A percentile compares a stretch with the other conserved stretches of the same genome.
Conservation (phyloP, 2,888 invertebrate genomes). For the Conchocele bisecta region DNA sequence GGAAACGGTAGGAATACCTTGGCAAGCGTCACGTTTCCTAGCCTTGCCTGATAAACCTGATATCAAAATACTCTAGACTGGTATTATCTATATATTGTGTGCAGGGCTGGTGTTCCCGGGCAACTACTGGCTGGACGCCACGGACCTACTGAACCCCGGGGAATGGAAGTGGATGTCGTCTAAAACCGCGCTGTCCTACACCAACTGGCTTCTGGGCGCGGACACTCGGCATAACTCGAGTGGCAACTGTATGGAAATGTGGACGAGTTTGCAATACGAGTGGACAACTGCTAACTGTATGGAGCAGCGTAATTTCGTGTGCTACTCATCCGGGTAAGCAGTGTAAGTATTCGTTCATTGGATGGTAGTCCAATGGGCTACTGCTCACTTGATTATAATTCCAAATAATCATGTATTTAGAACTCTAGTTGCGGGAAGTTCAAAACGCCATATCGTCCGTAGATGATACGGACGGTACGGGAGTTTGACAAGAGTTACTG, state of each 20-base stretch:
- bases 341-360: slow-evolving; percentile 51
- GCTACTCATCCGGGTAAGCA: slow-evolving; percentile 45
- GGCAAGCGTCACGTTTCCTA: too few relatives aligned
- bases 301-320: slow-evolving; percentile 35
- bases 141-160: slow-evolving; percentile 25
- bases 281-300: slow-evolving; percentile 29
- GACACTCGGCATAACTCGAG: neutral
- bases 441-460: too few relatives aligned
- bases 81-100: too few relatives aligned
- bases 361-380: too few relatives aligned
- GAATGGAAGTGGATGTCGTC: slow-evolving; percentile 20
- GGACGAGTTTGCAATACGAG: slow-evolving; percentile 2
- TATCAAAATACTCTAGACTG: too few relatives aligned
- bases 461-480: too few relatives aligned
- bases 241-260: slow-evolving; percentile 26
- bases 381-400: too few relatives aligned
- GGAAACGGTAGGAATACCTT: too few relatives aligned
- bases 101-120: slow-evolving; percentile 13
- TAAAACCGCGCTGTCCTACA: neutral
- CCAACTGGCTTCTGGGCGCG: neutral
- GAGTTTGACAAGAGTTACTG: too few relatives aligned
- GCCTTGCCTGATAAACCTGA: too few relatives aligned
- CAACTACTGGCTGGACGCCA: slow-evolving; percentile 28
- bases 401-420: too few relatives aligned
- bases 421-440: too few relatives aligned